Evolutionary conservation across 1,140 invertebrate species (phyloP), one percentile per base, ranked within the genome.

Genomic region (Drosophila setifemur): DNA sequence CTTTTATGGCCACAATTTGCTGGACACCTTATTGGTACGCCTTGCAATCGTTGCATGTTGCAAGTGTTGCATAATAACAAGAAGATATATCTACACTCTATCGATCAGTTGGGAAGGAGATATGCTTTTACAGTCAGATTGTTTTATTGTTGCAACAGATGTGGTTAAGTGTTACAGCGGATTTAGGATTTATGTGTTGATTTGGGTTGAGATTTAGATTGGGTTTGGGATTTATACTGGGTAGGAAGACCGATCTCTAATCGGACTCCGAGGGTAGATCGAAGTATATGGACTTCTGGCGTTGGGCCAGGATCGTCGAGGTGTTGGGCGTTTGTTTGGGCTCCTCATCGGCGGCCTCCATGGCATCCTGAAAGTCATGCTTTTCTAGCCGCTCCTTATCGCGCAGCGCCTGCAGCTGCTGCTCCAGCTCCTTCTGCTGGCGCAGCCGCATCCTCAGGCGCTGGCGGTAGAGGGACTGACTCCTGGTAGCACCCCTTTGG

Each of bases 1-100:
- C 61, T n/a, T 66, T 40, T 49, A 66, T 64, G 58, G 53, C 26
- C 52, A 57, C 25, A 16, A 9, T 29, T 33, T 14, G 23, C 43
- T 18, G 25, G 47, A 4, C 48, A 33, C 45, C 12, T 48, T 48
- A n/a, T 48, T 35, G 29, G 29, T 28, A 26, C 42, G 12, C 25
- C 23, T n/a, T n/a, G 47, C 14, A 29, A 6, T 18, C 1, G 44
- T 7, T 8, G 16, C 4, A 26, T 26, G 21, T 26, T 18, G 54
- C 47, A 19, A 55, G 29, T 23, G 8, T 16, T 7, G 19, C 2
- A 2, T 53, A n/a, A n/a, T n/a, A n/a, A n/a, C n/a, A n/a, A n/a
- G n/a, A n/a, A n/a, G n/a, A n/a, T n/a, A n/a, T n/a, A n/a, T n/a
- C n/a, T n/a, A n/a, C n/a, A n/a, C n/a, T n/a, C n/a, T n/a, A n/a